Evolutionary conservation across 2,113 vertebrate species (phyloP).

Genomic region (Carassius carassius): DNA sequence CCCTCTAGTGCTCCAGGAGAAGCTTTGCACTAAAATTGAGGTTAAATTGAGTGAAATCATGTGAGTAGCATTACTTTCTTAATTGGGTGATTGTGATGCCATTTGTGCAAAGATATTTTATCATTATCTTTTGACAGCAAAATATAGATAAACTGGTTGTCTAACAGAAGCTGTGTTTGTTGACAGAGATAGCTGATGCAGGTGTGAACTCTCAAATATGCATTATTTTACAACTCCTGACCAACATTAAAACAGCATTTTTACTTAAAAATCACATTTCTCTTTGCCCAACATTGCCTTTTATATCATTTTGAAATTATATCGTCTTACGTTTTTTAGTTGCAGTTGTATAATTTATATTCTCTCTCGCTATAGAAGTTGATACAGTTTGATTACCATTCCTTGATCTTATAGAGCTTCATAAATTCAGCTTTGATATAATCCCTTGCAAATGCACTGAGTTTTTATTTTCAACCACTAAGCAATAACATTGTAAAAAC

Average conservation of each 20-base stretch:
- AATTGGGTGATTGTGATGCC: slow-evolving; percentile 17
- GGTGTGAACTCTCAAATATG: slow-evolving; percentile 15
- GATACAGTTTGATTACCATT: neutral
- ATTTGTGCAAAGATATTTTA: slow-evolving; percentile 8
- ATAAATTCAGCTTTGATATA: neutral
- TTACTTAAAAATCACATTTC: neutral
- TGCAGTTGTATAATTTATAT: neutral
- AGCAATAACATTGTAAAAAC: neutral
- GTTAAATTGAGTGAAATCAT: slow-evolving; percentile 34
- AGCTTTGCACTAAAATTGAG: slow-evolving; percentile 43
- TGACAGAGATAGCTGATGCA: neutral
- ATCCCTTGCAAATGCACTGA: neutral
- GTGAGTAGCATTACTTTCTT: slow-evolving; percentile 28
- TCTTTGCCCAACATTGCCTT: too few species aligned
- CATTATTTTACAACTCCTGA: slow-evolving; percentile 14
- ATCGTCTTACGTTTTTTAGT: neutral
- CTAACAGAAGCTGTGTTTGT: neutral
- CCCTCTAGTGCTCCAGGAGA: slow-evolving; percentile 46
- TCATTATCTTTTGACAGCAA: slow-evolving; percentile 31
- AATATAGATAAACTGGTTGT: neutral
- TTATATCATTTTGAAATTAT: neutral
- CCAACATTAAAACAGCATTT: slow-evolving; percentile 24
- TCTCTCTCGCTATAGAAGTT: neutral
- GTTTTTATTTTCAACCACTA: neutral
- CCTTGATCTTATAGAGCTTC: neutral